A percentile compares a stretch with the other conserved stretches of the same genome.
Conservation (phyloP, 2,888 invertebrate species). For the Sinopyrophorus schimmeli region DNA sequence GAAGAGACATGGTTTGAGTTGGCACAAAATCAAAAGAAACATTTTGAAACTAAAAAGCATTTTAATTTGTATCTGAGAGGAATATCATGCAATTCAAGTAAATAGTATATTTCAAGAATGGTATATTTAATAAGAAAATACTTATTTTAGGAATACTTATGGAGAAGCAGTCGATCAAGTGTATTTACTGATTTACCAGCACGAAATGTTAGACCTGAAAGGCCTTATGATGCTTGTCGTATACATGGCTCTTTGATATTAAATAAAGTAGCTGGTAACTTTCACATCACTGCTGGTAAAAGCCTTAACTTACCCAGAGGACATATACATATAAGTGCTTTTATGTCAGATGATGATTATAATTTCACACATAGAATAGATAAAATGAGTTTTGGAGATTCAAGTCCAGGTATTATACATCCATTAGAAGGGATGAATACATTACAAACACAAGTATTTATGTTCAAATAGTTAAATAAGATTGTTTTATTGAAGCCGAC, state of each 20-base stretch:
- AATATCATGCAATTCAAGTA: constrained; percentile 84
- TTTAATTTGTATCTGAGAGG: constrained; percentile 84
- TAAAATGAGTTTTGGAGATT: constrained; percentile 91
- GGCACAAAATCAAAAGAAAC: constrained; percentile 70
- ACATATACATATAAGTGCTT: constrained; percentile 78
- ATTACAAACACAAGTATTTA: constrained; percentile 61
- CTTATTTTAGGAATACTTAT: constrained; percentile 72
- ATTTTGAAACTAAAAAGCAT: constrained; percentile 81
- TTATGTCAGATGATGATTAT: constrained; percentile 76
- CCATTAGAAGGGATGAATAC: constrained; percentile 96
- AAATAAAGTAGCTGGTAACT: constrained; percentile 95
- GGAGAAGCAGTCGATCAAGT: constrained; percentile 76
- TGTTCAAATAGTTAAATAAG: constrained; percentile 3
- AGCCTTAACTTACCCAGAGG: constrained; percentile 77
- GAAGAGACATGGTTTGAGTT: constrained; percentile 91
- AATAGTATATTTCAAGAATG: too few relatives aligned
- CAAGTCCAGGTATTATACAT: constrained; percentile 85
- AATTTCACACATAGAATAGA: constrained; percentile 97
- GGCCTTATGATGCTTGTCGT: constrained; percentile 82
- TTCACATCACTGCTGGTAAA: constrained; percentile 92
- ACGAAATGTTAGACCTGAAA: constrained; percentile 61
- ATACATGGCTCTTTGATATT: constrained; percentile 82
- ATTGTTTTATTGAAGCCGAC: constrained; percentile 9
- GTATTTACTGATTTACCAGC: constrained; percentile 70
- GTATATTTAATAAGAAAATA: not conserved